Percentiles rank a stretch among this genome's conserved stretches.
Conservation (phyloP, 2,797 vertebrate genomes). For the Halcyon smyrnensis region DNA sequence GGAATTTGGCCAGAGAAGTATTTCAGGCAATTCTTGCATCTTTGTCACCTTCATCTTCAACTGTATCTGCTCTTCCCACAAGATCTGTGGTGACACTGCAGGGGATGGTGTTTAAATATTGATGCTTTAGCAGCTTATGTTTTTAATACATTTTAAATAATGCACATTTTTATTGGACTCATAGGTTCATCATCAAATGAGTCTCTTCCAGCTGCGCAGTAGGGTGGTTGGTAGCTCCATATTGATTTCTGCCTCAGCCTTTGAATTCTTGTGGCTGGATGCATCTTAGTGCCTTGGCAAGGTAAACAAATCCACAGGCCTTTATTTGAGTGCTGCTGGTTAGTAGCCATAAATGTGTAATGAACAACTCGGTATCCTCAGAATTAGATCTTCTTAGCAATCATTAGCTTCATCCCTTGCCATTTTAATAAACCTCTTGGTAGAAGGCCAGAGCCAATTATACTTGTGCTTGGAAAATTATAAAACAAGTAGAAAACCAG, state of each 20-base stretch:
- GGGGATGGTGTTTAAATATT: constrained; percentile 40
- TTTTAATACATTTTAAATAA: constrained; percentile 56
- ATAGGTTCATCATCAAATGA: background rate
- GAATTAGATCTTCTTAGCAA: constrained; percentile 45
- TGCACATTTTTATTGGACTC: constrained; percentile 25
- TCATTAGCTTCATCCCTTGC: constrained; percentile 30
- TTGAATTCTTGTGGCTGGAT: background rate
- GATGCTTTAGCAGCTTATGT: constrained; percentile 32
- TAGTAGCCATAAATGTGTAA: constrained; percentile 5
- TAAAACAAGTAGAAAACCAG: background rate
- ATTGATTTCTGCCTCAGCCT: background rate
- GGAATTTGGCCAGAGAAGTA: background rate
- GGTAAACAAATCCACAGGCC: background rate
- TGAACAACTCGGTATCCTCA: background rate
- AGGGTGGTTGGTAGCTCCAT: background rate
- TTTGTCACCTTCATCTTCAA: background rate
- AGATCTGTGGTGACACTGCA: background rate
- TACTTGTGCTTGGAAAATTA: background rate
- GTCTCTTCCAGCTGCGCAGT: background rate
- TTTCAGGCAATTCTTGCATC: background rate
- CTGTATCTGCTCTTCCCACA: background rate
- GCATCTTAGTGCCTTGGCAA: background rate
- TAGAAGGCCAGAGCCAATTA: constrained; percentile 29
- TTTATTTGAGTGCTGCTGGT: background rate
- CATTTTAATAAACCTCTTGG: background rate